Conservation (phyloP, 2,113 vertebrate species). For the Tachycineta bicolor region DNA sequence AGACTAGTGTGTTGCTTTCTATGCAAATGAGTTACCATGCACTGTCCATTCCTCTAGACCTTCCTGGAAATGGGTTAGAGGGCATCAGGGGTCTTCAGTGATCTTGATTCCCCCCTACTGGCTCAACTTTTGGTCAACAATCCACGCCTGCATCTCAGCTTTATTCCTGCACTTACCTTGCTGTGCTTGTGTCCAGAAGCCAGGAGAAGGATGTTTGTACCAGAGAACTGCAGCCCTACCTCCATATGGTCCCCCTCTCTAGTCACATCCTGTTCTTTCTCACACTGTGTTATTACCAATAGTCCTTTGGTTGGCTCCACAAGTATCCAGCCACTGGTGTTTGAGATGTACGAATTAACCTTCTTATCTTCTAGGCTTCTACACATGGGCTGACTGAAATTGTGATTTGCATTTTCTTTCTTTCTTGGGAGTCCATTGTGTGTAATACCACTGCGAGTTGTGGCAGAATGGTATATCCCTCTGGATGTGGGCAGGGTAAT, state of each 20-base stretch:
- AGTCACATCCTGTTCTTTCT: background rate
- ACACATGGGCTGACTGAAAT: background rate
- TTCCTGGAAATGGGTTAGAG: background rate
- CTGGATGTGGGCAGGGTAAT: background rate
- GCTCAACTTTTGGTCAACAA: accelerated
- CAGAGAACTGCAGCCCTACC: background rate
- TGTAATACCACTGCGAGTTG: background rate
- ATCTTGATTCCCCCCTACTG: background rate
- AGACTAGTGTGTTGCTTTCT: background rate
- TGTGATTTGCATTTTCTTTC: background rate
- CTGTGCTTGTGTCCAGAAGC: background rate
- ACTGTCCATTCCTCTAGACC: background rate
- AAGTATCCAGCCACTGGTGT: background rate
- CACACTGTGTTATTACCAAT: background rate
- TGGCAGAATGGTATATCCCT: background rate
- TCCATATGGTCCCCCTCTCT: background rate
- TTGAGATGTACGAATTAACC: background rate
- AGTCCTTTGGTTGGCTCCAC: background rate
- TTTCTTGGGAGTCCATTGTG: background rate
- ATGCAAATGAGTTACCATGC: background rate
- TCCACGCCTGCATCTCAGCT: background rate
- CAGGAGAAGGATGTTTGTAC: background rate
- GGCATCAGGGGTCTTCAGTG: accelerated
- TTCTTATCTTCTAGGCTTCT: background rate
- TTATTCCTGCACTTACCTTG: background rate